Conservation (phyloP, 1,140 invertebrate species). For the Lepidurus packardi region DNA sequence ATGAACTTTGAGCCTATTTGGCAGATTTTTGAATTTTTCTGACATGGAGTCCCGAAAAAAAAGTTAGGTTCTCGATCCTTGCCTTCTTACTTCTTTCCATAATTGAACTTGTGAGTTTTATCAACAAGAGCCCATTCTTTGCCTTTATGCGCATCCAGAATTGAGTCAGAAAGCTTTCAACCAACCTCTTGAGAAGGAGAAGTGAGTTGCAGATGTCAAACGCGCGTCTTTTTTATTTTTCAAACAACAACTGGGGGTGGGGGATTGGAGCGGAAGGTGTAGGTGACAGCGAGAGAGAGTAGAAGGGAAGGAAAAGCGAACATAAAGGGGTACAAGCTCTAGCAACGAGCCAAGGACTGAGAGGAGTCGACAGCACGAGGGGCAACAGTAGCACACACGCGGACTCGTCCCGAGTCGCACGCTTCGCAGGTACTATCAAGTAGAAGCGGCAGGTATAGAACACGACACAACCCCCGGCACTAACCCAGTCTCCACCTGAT, state of each 20-base stretch:
- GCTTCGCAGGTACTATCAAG: not conserved
- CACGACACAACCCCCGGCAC: not conserved
- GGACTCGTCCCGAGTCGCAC: not conserved
- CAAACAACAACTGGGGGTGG: no score
- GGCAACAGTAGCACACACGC: not conserved
- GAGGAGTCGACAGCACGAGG: not conserved
- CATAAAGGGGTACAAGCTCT: not conserved
- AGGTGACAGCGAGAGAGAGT: not conserved
- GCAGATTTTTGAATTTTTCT: not conserved
- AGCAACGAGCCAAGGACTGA: not conserved
- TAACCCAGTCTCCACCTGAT: conserved; percentile 1
- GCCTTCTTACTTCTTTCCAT: not conserved
- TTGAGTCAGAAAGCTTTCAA: conserved; percentile 22
- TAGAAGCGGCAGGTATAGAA: not conserved
- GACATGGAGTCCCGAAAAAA: not conserved
- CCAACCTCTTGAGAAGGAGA: not conserved
- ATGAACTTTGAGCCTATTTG: no score
- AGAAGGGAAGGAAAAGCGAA: not conserved
- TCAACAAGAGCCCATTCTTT: conserved; percentile 12
- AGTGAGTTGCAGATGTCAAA: conserved; percentile 1
- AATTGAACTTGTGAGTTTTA: not conserved
- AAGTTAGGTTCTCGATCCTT: not conserved
- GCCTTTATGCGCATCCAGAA: conserved; percentile 21
- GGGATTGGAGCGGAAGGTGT: not conserved
- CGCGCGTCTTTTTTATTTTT: not conserved